Percentiles rank a stretch among this genome's conserved stretches.
Evolutionary conservation across 2,113 vertebrate genomes (phyloP).

Genomic region (Nipponia nippon): DNA sequence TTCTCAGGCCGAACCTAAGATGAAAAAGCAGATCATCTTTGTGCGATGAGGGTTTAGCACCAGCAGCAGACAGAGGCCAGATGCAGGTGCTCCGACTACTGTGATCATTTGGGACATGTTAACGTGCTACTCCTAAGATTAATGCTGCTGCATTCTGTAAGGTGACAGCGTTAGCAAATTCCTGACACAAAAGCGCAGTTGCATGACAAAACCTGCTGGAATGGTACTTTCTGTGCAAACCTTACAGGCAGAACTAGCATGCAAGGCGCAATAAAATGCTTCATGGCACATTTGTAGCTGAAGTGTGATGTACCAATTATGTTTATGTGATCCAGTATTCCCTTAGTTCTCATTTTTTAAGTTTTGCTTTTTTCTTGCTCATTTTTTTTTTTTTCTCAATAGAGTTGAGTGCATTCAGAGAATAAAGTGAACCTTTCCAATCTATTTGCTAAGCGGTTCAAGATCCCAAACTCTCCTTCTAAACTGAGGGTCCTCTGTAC

Average conservation of each 20-base stretch:
- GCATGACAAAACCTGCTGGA: slow-evolving; percentile 13
- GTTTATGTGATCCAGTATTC: neutral
- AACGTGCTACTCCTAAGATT: neutral
- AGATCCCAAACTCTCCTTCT: neutral
- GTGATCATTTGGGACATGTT: neutral
- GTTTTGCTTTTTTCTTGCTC: neutral
- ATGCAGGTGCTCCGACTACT: neutral
- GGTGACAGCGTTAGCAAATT: neutral
- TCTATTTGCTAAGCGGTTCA: neutral
- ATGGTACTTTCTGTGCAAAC: neutral
- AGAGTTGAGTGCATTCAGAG: neutral
- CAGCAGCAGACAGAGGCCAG: neutral
- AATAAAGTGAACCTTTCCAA: neutral
- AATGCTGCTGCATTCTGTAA: neutral
- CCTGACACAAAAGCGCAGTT: neutral
- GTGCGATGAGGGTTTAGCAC: neutral
- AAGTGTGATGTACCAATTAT: neutral
- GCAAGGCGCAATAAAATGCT: neutral
- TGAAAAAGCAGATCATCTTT: neutral
- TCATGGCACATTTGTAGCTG: neutral
- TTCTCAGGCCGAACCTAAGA: neutral
- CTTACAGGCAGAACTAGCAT: neutral
- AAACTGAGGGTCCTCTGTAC: neutral
- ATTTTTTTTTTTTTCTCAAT: neutral
- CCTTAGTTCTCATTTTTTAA: neutral